Evolutionary conservation across 2,888 invertebrate genomes (phyloP).

Genomic region (Drosophila yooni): DNA sequence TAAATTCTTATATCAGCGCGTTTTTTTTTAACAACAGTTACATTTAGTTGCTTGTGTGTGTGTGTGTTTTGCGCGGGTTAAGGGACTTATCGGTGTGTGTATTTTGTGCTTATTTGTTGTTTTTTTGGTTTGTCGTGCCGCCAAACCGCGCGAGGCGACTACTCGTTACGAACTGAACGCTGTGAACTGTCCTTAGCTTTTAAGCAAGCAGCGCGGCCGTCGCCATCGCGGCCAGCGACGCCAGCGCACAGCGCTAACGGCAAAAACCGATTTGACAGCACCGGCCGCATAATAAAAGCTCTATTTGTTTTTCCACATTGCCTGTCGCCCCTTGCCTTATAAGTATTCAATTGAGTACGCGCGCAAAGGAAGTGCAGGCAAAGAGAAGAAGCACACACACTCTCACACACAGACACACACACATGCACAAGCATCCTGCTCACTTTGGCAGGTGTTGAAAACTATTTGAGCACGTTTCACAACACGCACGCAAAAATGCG

Average conservation of each 20-base stretch:
- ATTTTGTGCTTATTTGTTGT: slow-evolving; percentile 3
- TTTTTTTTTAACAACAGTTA: slow-evolving; percentile 48
- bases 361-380: slow-evolving; percentile 45
- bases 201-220: slow-evolving; percentile 69
- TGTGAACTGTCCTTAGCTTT: slow-evolving; percentile 84
- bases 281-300: slow-evolving; percentile 51
- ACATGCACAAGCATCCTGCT: slow-evolving; percentile 5
- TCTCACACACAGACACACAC: background rate
- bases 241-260: slow-evolving; percentile 57
- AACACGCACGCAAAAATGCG: slow-evolving; percentile 7
- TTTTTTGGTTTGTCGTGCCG: slow-evolving; percentile 34
- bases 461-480: slow-evolving; percentile 37
- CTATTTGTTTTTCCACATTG: slow-evolving; percentile 15
- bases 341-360: slow-evolving; percentile 18
- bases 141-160: slow-evolving; percentile 74
- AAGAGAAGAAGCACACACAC: slow-evolving; percentile 12
- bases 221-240: slow-evolving; percentile 43
- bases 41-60: slow-evolving; percentile 24
- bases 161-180: slow-evolving; percentile 78
- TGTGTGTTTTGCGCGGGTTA: slow-evolving; percentile 6
- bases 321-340: slow-evolving; percentile 8
- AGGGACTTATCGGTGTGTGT: background rate
- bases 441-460: slow-evolving; percentile 37
- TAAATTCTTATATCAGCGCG: slow-evolving; percentile 6
- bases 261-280: slow-evolving; percentile 41